Evolutionary conservation across 1,140 invertebrate species (phyloP).

Genomic region (Drosophila grimshawi): DNA sequence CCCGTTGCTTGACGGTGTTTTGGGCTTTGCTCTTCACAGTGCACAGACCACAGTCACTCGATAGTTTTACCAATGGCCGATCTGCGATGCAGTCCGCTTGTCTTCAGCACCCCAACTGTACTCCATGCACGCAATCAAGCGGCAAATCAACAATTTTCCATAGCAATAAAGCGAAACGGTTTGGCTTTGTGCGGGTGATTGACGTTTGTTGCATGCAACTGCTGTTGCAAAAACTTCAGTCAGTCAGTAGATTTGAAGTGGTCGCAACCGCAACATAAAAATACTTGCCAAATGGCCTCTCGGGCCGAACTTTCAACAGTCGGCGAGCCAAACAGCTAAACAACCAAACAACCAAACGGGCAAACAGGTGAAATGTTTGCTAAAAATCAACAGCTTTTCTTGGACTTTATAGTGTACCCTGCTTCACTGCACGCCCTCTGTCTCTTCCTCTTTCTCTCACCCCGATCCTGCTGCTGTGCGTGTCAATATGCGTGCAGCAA

Average conservation of each 20-base stretch:
- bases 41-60: slow-evolving; percentile 63
- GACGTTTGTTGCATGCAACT: slow-evolving; percentile 79
- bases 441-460: background rate
- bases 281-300: slow-evolving; percentile 60
- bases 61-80: slow-evolving; percentile 45
- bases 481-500: slow-evolving; percentile 81
- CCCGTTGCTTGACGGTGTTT: slow-evolving; percentile 41
- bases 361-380: slow-evolving; percentile 80
- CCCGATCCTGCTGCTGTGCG: slow-evolving; percentile 43
- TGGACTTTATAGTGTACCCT: slow-evolving; percentile 64
- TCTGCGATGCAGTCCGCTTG: background rate
- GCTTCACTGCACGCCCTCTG: background rate
- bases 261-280: slow-evolving; percentile 73
- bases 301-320: slow-evolving; percentile 61
- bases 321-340: slow-evolving; percentile 22
- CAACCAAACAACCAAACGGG: slow-evolving; percentile 23
- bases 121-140: slow-evolving; percentile 77
- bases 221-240: slow-evolving; percentile 47
- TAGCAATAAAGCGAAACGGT: slow-evolving; percentile 75
- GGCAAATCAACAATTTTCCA: slow-evolving; percentile 83
- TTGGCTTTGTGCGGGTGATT: slow-evolving; percentile 79
- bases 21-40: slow-evolving; percentile 38
- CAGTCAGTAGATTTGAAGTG: slow-evolving; percentile 78
- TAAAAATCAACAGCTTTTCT: slow-evolving; percentile 67
- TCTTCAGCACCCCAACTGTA: slow-evolving; percentile 23